These are phyloP conservation scores for Drosophila funebris DNA, from an alignment of 1,140 invertebrate genomes.

Conservation along the genomic window DNA sequence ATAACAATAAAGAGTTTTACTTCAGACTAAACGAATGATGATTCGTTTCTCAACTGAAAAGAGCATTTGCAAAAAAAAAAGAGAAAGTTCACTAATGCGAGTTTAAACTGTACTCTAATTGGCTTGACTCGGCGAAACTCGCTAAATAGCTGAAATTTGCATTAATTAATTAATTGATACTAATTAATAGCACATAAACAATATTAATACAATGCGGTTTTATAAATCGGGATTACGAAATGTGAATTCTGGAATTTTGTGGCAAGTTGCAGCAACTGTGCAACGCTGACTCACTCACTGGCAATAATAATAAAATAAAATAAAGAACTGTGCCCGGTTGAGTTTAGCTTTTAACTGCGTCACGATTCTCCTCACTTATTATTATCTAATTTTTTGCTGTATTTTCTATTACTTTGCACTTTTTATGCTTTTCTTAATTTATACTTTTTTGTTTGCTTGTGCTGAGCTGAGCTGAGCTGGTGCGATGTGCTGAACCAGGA, in stretches of 20 bases:
- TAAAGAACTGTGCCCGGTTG: conserved; percentile 5
- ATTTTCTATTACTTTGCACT: conserved; percentile 19
- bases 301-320: conserved; percentile 15
- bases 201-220: conserved; percentile 27
- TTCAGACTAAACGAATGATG: no score
- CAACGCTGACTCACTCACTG: conserved; percentile 22
- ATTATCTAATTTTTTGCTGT: conserved; percentile 17
- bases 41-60: no score
- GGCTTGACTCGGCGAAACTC: background rate
- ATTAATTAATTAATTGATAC: conserved; percentile 12
- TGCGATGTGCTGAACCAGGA: conserved; percentile 74
- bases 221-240: conserved; percentile 8
- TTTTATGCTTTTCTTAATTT: conserved; percentile 17
- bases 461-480: conserved; percentile 8
- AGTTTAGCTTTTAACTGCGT: conserved; percentile 49
- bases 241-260: background rate
- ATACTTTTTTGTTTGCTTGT: conserved; percentile 28
- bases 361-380: conserved; percentile 44
- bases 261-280: background rate
- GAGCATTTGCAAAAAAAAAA: no score
- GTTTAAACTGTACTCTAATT: background rate
- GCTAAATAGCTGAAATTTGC: background rate
- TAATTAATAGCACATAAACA: conserved; percentile 18
- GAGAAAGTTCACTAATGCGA: background rate
- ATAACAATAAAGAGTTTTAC: no score